phyloP scores from a whole-genome alignment of 2,888 invertebrate genomes.

The Spilarctia lutea region DNA sequence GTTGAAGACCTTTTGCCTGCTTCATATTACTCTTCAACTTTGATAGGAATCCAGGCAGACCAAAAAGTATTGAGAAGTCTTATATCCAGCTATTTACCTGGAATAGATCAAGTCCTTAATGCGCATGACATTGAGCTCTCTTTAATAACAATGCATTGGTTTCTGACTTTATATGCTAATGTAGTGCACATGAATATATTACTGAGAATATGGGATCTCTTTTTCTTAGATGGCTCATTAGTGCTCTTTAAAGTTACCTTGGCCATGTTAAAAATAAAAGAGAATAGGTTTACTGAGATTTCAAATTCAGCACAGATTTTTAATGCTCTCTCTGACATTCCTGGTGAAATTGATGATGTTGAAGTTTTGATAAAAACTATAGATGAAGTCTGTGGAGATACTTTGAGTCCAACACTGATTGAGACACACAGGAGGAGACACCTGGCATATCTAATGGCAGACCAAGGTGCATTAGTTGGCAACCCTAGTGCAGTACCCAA shows the following conservation, averaged over 20 bases:
- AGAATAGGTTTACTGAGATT: conserved; percentile 91
- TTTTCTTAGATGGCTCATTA: conserved; percentile 98
- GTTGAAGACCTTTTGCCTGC: conserved; percentile 99
- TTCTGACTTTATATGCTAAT: conserved; percentile 97
- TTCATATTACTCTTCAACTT: conserved; percentile 97
- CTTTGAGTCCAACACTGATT: conserved; percentile 93
- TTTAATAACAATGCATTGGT: conserved; percentile 98
- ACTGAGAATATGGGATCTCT: conserved; percentile 97
- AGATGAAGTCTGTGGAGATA: conserved; percentile 90
- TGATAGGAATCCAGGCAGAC: conserved; percentile 97
- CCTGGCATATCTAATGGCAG: conserved; percentile 98
- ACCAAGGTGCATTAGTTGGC: conserved; percentile 96
- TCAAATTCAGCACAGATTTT: conserved; percentile 99
- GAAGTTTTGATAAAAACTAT: conserved; percentile 93
- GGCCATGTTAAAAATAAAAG: conserved; percentile 96
- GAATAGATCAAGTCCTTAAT: conserved; percentile 95
- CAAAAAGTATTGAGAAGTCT: conserved; percentile 97
- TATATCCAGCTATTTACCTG: conserved; percentile 95
- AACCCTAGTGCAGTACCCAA: conserved; percentile 96
- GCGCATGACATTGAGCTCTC: conserved; percentile 98
- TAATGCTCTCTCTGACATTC: conserved; percentile 98
- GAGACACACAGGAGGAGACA: conserved; percentile 97
- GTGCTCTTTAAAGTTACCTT: conserved; percentile 97
- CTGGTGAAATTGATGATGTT: conserved; percentile 97
- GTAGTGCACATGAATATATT: conserved; percentile 98